Conservation (phyloP, 1,140 invertebrate genomes). For the Tigriopus japonicus region DNA sequence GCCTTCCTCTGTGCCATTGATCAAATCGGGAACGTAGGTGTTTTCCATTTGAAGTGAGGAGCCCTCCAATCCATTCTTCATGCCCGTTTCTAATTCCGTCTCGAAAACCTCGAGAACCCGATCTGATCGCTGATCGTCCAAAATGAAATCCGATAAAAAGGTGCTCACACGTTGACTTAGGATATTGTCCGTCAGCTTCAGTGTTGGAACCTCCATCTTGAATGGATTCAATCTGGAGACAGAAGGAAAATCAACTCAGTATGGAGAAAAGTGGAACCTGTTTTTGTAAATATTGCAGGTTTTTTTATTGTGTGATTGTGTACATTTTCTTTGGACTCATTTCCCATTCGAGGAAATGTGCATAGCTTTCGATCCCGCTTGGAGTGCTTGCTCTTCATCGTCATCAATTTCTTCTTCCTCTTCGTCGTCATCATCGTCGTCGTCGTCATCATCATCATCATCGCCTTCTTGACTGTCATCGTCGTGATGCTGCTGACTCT, state of each 20-base stretch:
- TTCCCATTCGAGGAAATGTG: too few relatives aligned
- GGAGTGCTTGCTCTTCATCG: slow-evolving; percentile 10
- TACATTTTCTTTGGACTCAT: too few relatives aligned
- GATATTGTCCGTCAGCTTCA: too few relatives aligned
- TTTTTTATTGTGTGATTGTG: too few relatives aligned
- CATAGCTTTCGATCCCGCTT: background rate
- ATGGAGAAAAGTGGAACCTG: too few relatives aligned
- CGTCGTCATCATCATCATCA: background rate
- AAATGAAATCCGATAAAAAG: background rate
- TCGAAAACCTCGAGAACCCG: slow-evolving; percentile 32
- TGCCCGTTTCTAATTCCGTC: slow-evolving; percentile 37
- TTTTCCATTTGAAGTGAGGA: slow-evolving; percentile 45
- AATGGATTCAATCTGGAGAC: too few relatives aligned
- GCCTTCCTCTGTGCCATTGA: slow-evolving; percentile 42
- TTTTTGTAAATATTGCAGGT: too few relatives aligned
- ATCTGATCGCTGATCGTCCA: slow-evolving; percentile 14
- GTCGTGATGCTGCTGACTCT: too few relatives aligned
- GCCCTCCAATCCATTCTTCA: slow-evolving; percentile 29
- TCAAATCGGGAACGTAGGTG: slow-evolving; percentile 39
- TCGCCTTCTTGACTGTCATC: too few relatives aligned
- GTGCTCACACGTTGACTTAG: too few relatives aligned
- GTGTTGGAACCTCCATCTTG: too few relatives aligned
- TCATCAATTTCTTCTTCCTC: slow-evolving; percentile 11
- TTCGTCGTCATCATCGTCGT: background rate
- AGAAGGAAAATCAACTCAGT: too few relatives aligned